Conservation (phyloP, 1,140 invertebrate species). For the Mactra quadrangularis region DNA sequence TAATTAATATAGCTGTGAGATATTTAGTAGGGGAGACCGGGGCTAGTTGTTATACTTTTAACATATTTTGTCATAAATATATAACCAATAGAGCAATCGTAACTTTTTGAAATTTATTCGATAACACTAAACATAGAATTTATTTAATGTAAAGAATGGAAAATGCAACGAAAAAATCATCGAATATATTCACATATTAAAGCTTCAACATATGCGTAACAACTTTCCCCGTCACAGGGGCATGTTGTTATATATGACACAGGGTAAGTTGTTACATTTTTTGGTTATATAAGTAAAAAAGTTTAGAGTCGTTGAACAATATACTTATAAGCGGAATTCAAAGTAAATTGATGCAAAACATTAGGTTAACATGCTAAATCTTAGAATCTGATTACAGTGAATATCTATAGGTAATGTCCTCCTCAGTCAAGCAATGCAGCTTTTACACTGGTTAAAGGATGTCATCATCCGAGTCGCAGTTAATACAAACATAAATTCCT, state of each 20-base stretch:
- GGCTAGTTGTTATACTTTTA: conserved; percentile 21
- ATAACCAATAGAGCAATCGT: background rate
- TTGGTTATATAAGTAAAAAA: background rate
- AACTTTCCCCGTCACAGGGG: conserved; percentile 13
- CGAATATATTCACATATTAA: too few species aligned
- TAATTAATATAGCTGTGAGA: too few species aligned
- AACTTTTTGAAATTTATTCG: background rate
- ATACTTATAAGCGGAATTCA: background rate
- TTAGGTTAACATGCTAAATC: background rate
- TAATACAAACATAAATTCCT: background rate
- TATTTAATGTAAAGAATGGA: background rate
- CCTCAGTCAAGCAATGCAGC: background rate
- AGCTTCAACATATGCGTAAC: background rate
- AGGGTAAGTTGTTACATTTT: conserved; percentile 4
- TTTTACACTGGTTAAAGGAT: background rate
- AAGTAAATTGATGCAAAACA: background rate
- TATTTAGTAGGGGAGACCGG: too few species aligned
- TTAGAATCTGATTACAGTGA: background rate
- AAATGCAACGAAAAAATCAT: too few species aligned
- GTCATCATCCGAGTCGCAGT: conserved; percentile 18
- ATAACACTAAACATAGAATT: background rate
- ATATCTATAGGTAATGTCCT: background rate
- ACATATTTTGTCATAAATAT: background rate
- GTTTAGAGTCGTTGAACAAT: background rate
- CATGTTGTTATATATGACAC: conserved; percentile 11